These are phyloP conservation scores for Caenorhabditis macrosperma DNA, from an alignment of 2,888 invertebrate species.

Conservation along the genomic window DNA sequence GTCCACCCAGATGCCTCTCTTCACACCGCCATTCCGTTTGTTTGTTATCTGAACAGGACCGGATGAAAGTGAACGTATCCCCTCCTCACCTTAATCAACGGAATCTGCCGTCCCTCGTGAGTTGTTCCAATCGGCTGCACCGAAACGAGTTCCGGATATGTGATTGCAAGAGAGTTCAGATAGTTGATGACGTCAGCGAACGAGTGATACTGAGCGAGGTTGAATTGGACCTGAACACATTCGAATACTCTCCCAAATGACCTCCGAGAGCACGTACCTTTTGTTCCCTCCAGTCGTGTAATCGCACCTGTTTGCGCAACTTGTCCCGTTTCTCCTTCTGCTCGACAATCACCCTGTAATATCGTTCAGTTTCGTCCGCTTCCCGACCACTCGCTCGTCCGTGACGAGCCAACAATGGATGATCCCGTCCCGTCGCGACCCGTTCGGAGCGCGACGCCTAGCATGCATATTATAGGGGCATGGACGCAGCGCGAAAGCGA, in stretches of 20 bases:
- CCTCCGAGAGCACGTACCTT: conserved; percentile 48
- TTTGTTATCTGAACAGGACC: conserved; percentile 66
- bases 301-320: conserved; percentile 61
- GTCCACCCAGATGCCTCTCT: conserved; percentile 74
- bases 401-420: conserved; percentile 21
- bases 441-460: too few species aligned
- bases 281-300: conserved; percentile 69
- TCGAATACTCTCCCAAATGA: background rate
- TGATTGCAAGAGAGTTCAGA: conserved; percentile 77
- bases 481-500: background rate
- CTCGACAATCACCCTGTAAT: conserved; percentile 75
- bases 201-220: conserved; percentile 76
- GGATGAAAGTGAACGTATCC: too few species aligned
- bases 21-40: conserved; percentile 64
- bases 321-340: conserved; percentile 68
- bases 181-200: conserved; percentile 80
- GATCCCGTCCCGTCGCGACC: background rate
- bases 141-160: conserved; percentile 77
- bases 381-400: conserved; percentile 5
- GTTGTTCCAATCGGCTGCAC: conserved; percentile 80
- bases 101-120: conserved; percentile 79
- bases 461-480: conserved; percentile 10
- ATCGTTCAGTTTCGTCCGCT: background rate
- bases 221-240: conserved; percentile 71
- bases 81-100: conserved; percentile 78